Conservation (phyloP, 2,113 vertebrate genomes). For the Ciconia maguari region DNA sequence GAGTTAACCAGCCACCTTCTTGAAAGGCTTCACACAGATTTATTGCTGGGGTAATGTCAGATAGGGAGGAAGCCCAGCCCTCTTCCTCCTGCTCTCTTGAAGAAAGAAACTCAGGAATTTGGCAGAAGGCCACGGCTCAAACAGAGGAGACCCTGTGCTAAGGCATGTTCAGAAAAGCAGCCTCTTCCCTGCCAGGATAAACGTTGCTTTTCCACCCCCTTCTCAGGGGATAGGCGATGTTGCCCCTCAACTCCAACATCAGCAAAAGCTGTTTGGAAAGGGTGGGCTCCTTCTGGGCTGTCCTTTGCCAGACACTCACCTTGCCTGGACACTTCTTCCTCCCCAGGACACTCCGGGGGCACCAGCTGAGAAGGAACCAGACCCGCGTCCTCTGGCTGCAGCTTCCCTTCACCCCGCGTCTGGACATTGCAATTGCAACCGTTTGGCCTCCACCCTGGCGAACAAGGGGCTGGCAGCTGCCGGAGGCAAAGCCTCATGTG, state of each 20-base stretch:
- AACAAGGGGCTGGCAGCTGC: background rate
- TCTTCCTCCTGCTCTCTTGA: slow-evolving; percentile 44
- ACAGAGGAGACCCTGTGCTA: slow-evolving; percentile 63
- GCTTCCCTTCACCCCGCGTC: fast-evolving
- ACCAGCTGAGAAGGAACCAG: background rate
- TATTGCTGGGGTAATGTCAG: background rate
- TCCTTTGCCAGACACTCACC: background rate
- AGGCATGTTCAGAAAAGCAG: background rate
- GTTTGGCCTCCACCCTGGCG: background rate
- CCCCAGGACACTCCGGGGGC: background rate
- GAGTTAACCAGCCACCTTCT: background rate
- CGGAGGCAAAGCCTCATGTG: background rate
- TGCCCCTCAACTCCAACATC: background rate
- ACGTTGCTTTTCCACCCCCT: slow-evolving; percentile 48
- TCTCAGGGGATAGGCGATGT: background rate
- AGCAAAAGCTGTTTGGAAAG: background rate
- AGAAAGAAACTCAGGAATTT: slow-evolving; percentile 52
- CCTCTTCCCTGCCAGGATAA: slow-evolving; percentile 51
- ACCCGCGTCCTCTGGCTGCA: background rate
- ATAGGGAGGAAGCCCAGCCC: slow-evolving; percentile 49
- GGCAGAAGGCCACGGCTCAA: slow-evolving; percentile 33
- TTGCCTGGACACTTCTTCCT: fast-evolving
- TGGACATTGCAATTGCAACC: fast-evolving
- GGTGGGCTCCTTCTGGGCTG: background rate
- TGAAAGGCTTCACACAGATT: background rate